Conservation (phyloP, 2,797 vertebrate genomes). For the Myiothlypis chrysogaster region DNA sequence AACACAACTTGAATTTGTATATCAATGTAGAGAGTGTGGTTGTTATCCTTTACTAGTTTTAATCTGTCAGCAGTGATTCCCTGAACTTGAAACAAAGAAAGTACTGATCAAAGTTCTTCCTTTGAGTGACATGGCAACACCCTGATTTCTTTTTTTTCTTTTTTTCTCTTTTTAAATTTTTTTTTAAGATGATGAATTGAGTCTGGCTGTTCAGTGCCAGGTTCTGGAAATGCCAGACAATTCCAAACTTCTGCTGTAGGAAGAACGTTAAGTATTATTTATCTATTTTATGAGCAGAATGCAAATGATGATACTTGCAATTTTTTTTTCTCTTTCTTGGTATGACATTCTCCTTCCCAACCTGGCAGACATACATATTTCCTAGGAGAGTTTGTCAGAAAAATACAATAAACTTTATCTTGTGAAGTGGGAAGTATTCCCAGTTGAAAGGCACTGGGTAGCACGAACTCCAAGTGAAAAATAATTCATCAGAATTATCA, state of each 20-base stretch:
- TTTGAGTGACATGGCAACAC: background rate
- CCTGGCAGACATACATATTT: accelerated
- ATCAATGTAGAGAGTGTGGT: background rate
- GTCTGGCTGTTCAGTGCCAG: background rate
- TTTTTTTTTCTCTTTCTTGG: background rate
- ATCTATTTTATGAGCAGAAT: background rate
- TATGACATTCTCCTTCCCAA: background rate
- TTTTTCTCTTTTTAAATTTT: too few relatives aligned
- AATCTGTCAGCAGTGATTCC: background rate
- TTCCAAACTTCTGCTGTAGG: background rate
- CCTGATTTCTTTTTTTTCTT: background rate
- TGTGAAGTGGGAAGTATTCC: background rate
- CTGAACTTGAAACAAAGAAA: background rate
- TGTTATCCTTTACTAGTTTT: background rate
- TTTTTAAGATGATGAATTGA: background rate
- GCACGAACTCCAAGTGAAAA: background rate
- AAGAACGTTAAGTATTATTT: background rate
- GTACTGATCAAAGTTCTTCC: background rate
- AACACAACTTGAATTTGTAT: background rate
- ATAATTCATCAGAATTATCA: background rate
- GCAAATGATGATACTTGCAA: background rate
- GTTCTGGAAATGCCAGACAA: background rate
- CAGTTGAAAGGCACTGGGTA: background rate
- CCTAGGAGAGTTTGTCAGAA: background rate
- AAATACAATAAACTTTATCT: background rate